phyloP scores from a whole-genome alignment of 2,797 vertebrate genomes.

The Cephalopachus bancanus region DNA sequence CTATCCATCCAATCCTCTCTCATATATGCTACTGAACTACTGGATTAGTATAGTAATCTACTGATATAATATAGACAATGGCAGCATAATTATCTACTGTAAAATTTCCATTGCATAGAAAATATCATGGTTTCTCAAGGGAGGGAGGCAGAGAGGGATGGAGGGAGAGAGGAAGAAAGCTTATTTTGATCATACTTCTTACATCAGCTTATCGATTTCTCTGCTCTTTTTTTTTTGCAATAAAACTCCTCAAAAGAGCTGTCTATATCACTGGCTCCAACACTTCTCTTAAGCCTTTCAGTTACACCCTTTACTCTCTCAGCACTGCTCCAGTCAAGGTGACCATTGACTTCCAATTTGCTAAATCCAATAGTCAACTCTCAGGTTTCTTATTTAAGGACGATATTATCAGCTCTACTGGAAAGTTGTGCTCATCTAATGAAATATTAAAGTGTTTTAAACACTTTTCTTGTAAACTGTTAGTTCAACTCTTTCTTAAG shows the following conservation, averaged over 20 bases:
- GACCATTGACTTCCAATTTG: conserved; percentile 1
- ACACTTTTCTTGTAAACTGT: background rate
- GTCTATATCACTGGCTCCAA: background rate
- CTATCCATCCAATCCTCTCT: background rate
- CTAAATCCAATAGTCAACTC: background rate
- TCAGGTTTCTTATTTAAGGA: background rate
- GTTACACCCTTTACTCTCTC: background rate
- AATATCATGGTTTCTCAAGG: background rate
- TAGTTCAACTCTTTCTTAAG: background rate
- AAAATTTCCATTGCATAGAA: conserved; percentile 18
- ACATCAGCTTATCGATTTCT: background rate
- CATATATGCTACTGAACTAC: background rate
- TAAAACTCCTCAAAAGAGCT: background rate
- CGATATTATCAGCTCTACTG: background rate
- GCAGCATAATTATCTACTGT: background rate
- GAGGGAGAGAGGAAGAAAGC: background rate
- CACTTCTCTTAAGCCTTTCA: background rate
- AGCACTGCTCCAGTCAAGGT: background rate
- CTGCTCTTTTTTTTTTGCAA: background rate
- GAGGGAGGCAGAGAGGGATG: background rate
- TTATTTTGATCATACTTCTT: background rate
- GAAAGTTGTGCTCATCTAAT: background rate
- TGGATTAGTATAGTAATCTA: background rate
- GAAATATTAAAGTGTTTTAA: conserved; percentile 15
- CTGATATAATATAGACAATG: conserved; percentile 7